Base-by-base conservation (phyloP, 2,797 vertebrate genomes). In the Platyrinchus mystaceus region DNA sequence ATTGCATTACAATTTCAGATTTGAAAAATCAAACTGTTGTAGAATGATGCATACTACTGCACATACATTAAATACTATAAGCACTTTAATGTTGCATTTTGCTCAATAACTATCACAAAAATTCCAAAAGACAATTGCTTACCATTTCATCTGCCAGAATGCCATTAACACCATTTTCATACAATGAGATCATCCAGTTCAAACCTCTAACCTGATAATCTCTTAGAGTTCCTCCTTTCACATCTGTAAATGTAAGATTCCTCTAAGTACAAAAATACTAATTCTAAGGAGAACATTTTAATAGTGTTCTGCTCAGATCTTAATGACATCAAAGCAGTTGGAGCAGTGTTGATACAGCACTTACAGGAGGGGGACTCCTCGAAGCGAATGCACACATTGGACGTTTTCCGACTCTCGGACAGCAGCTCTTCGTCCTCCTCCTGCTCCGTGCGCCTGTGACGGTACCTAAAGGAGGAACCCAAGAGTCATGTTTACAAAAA, bases 91-190 rank as follows among this genome's bases (percentile, higher is more conserved):
- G 44, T 6, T 85, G 46, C 46, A 71, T 83, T 93, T 52, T 50
- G 37, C 16, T 78, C 36, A 75, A 4, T 26, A 71, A 69, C 27
- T 69, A 50, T 21, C 34, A 66, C 67, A 62, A 83, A 89, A 93
- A 81, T 28, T 49, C 22, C 49, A 87, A 64, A 93, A 96, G 12
- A 81, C 66, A 67, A 32, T 22, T 92, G 69, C 98, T 98, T 98
- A 99, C 98, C 98, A 99, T 99, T 98, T 99, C 98, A 97, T 99
- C 98, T 60, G 98, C 98, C 97, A 99, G 98, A 96, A 99, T 99
- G 83, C 98, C 98, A 94, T 99, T 99, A 89, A 99, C 98, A 91
- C 98, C 98, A 95, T 99, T 99, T 97, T 99, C 98, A 96, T 99
- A 99, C 64, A 99, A 94, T 34, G 98, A 99, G 93, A 99, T 99